Conservation (phyloP, 2,888 invertebrate genomes). For the Sphaerophoria rueppellii region DNA sequence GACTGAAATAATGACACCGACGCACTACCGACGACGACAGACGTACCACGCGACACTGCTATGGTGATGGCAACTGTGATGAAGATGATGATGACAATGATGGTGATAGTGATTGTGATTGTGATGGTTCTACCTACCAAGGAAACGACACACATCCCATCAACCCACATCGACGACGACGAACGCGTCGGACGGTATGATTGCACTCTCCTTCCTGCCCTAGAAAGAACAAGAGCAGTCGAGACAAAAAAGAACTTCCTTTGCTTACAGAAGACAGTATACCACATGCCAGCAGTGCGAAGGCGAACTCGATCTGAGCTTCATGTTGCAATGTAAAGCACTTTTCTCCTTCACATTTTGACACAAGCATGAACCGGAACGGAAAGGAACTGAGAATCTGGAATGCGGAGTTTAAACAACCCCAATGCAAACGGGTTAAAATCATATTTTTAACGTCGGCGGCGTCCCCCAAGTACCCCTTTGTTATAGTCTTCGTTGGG, state of each 20-base stretch:
- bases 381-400: neutral
- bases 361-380: slow-evolving; percentile 59
- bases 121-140: slow-evolving; percentile 42
- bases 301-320: slow-evolving; percentile 27
- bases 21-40: too few relatives aligned
- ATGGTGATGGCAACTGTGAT: slow-evolving; percentile 25
- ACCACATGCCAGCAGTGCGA: neutral
- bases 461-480: slow-evolving; percentile 11
- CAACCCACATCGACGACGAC: neutral
- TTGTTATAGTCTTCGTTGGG: slow-evolving; percentile 8
- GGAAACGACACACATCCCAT: slow-evolving; percentile 46
- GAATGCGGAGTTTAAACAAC: neutral
- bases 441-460: slow-evolving; percentile 12
- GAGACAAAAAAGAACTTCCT: slow-evolving; percentile 53
- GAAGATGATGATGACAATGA: slow-evolving; percentile 24
- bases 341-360: slow-evolving; percentile 58
- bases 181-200: slow-evolving; percentile 32
- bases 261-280: slow-evolving; percentile 51
- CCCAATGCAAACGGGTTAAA: slow-evolving; percentile 22
- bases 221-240: slow-evolving; percentile 58
- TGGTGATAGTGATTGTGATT: slow-evolving; percentile 23
- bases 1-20: slow-evolving; percentile 21
- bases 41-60: neutral
- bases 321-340: slow-evolving; percentile 51
- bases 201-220: slow-evolving; percentile 51